phyloP scores from a whole-genome alignment of 2,888 invertebrate species.

The Globia sparganii region DNA sequence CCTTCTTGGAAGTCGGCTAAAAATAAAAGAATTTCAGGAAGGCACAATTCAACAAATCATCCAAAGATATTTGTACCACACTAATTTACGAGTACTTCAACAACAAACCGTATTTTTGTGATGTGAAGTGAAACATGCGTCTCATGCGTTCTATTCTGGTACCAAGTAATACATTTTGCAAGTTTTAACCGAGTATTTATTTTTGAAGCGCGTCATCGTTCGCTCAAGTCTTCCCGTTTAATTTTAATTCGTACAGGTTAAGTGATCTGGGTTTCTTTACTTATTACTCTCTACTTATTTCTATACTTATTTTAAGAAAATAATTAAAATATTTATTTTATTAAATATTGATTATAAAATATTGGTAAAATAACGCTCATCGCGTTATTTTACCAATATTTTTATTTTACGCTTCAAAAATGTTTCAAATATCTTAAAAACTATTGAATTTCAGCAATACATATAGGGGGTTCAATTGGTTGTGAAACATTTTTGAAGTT shows the following conservation, averaged over 20 bases:
- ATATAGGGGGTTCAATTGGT: too few relatives aligned
- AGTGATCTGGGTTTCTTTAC: slow-evolving; percentile 33
- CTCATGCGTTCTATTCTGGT: slow-evolving; percentile 44
- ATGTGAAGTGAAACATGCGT: slow-evolving; percentile 57
- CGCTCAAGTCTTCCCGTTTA: slow-evolving; percentile 29
- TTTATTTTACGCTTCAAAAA: too few relatives aligned
- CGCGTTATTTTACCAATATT: too few relatives aligned
- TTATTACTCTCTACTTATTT: too few relatives aligned
- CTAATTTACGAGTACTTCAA: slow-evolving; percentile 53
- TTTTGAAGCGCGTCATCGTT: slow-evolving; percentile 50
- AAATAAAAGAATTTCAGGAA: slow-evolving; percentile 6
- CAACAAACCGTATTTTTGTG: slow-evolving; percentile 61
- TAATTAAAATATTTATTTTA: too few relatives aligned
- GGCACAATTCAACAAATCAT: slow-evolving; percentile 28
- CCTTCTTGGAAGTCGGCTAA: too few relatives aligned
- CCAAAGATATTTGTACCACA: slow-evolving; percentile 31
- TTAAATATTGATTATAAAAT: too few relatives aligned
- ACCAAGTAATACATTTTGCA: slow-evolving; percentile 54
- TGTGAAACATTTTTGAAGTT: too few relatives aligned
- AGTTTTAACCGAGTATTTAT: slow-evolving; percentile 52
- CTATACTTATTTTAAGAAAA: too few relatives aligned
- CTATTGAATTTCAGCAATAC: too few relatives aligned
- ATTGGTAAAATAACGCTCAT: too few relatives aligned
- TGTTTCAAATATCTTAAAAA: too few relatives aligned
- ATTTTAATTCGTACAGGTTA: slow-evolving; percentile 53